Percentiles rank a stretch among this genome's conserved stretches.
phyloP scores from a whole-genome alignment of 1,140 invertebrate species.

The Atta colombica region DNA sequence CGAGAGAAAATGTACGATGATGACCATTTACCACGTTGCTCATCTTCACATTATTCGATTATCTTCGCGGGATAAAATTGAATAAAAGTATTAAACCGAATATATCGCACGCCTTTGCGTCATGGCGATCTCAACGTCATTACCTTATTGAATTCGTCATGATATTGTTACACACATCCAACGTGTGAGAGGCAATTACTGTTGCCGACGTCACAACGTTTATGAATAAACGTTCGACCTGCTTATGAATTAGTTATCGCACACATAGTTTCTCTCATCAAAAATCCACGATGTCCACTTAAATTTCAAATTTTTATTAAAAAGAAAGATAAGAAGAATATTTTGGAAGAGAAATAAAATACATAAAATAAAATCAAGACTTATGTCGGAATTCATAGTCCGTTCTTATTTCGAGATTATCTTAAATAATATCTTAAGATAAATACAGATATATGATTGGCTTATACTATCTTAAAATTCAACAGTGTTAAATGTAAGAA shows the following conservation, averaged over 20 bases:
- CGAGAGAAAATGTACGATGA: constrained; percentile 15
- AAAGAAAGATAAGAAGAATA: background rate
- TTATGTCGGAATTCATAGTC: no score
- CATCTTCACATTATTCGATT: constrained; percentile 48
- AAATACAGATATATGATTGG: no score
- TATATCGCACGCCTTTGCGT: constrained; percentile 9
- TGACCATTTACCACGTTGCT: constrained; percentile 22
- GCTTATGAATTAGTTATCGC: constrained; percentile 60
- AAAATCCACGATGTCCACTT: background rate
- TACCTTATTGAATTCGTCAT: constrained; percentile 63
- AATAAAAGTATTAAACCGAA: constrained; percentile 60
- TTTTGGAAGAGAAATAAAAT: background rate
- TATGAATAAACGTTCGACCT: constrained; percentile 59
- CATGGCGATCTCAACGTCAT: constrained; percentile 58
- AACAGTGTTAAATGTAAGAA: no score
- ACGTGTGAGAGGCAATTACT: constrained; percentile 41
- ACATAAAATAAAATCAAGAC: background rate
- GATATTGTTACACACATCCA: constrained; percentile 44
- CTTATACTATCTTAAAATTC: no score
- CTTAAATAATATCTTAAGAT: no score
- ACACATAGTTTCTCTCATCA: background rate
- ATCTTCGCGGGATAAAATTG: constrained; percentile 38
- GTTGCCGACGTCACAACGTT: constrained; percentile 49
- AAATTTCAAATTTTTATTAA: background rate
- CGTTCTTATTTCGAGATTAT: no score